These are phyloP conservation scores for Philotrypesis tridentata DNA, from an alignment of 1,140 invertebrate species.

Conservation along the genomic window DNA sequence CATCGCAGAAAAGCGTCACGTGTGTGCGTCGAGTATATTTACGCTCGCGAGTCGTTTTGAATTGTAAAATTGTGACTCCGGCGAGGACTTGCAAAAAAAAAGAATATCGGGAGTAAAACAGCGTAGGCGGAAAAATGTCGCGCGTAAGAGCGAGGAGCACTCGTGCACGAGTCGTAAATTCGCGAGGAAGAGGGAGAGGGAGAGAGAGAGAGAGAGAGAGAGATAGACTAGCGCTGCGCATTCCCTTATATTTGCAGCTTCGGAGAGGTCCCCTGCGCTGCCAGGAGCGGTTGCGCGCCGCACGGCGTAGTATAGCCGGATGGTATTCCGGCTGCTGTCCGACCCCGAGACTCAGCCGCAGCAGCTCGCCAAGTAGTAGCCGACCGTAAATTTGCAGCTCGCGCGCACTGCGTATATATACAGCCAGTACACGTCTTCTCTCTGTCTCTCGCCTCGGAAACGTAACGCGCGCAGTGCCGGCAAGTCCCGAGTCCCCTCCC, in stretches of 20 bases:
- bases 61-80: constrained; percentile 17
- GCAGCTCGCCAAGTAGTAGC: neutral
- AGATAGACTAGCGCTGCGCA: neutral
- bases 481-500: too few relatives aligned
- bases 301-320: neutral
- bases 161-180: constrained; percentile 18
- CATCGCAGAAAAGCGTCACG: constrained; percentile 30
- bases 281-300: neutral
- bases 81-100: neutral
- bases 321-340: neutral
- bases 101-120: neutral
- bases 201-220: too few relatives aligned
- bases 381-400: neutral
- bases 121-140: constrained; percentile 1
- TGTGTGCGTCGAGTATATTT: constrained; percentile 12
- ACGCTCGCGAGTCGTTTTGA: constrained; percentile 31
- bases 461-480: too few relatives aligned
- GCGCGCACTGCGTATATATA: too few relatives aligned
- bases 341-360: neutral
- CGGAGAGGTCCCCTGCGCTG: neutral
- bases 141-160: neutral
- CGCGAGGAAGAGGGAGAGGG: neutral
- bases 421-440: neutral
- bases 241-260: neutral
- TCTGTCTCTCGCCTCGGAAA: too few relatives aligned